These are phyloP conservation scores for Hypsibius dujardini DNA, from an alignment of 1,140 invertebrate species.

Conservation along the genomic window DNA sequence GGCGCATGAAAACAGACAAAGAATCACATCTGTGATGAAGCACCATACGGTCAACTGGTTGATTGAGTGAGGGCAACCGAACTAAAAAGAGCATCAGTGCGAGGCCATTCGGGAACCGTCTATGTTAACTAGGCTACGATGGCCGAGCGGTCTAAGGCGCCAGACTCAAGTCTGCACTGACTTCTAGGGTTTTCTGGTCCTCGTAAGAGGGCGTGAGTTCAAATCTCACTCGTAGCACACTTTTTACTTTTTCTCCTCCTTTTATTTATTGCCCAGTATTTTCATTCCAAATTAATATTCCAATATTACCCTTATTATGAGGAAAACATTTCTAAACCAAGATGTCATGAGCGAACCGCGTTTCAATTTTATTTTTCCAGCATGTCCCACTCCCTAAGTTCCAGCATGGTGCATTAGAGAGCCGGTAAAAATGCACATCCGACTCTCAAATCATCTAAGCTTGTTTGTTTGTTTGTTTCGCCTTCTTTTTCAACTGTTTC, in stretches of 20 bases:
- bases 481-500: slow-evolving; percentile 13
- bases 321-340: too few species aligned
- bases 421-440: not conserved
- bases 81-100: too few species aligned
- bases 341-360: too few species aligned
- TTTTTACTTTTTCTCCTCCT: not conserved
- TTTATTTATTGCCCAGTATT: not conserved
- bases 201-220: slow-evolving; percentile 9
- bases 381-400: too few species aligned
- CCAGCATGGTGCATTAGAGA: too few species aligned
- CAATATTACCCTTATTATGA: too few species aligned
- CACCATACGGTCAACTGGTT: too few species aligned
- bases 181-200: slow-evolving; percentile 13
- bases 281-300: not conserved
- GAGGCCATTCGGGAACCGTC: too few species aligned
- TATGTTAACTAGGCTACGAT: not conserved
- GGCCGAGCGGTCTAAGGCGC: slow-evolving; percentile 18
- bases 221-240: slow-evolving; percentile 16
- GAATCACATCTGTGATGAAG: too few species aligned
- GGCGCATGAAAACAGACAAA: too few species aligned
- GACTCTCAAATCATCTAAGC: not conserved
- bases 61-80: too few species aligned
- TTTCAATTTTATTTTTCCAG: too few species aligned
- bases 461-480: not conserved
- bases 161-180: slow-evolving; percentile 14